phyloP scores from a whole-genome alignment of 2,888 invertebrate genomes.

The Cancer borealis region DNA sequence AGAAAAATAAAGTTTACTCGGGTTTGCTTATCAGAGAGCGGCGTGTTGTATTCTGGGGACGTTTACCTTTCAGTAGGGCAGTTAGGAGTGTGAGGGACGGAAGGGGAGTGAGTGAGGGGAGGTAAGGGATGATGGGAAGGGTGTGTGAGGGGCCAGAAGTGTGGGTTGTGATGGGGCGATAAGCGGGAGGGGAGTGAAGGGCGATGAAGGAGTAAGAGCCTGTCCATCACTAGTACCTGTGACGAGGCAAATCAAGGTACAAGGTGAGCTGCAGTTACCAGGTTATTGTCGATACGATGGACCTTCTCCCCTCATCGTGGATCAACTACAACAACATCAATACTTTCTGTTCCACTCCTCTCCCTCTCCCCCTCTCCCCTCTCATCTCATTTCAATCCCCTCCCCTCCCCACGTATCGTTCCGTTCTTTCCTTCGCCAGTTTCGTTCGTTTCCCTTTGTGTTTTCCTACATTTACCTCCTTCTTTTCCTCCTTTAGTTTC shows the following conservation, averaged over 20 bases:
- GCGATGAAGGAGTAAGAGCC: not conserved
- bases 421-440: not conserved
- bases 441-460: not conserved
- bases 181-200: not conserved
- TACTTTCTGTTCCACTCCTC: constrained; percentile 33
- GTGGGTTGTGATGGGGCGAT: constrained; percentile 6
- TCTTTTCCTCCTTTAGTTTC: not conserved
- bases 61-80: not conserved
- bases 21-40: not conserved
- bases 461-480: not conserved
- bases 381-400: not conserved
- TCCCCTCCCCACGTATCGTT: not conserved
- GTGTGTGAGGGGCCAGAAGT: not conserved
- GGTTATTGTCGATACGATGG: not conserved
- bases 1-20: not conserved
- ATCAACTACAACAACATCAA: constrained; percentile 32
- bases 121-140: not conserved
- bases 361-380: not conserved
- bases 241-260: not conserved
- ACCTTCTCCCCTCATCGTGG: not conserved
- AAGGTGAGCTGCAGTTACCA: not conserved
- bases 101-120: not conserved
- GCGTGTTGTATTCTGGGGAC: not conserved
- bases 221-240: not conserved
- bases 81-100: constrained; percentile 1